Evolutionary conservation across 2,113 vertebrate genomes (phyloP).

Genomic region (Crypturellus undulatus): DNA sequence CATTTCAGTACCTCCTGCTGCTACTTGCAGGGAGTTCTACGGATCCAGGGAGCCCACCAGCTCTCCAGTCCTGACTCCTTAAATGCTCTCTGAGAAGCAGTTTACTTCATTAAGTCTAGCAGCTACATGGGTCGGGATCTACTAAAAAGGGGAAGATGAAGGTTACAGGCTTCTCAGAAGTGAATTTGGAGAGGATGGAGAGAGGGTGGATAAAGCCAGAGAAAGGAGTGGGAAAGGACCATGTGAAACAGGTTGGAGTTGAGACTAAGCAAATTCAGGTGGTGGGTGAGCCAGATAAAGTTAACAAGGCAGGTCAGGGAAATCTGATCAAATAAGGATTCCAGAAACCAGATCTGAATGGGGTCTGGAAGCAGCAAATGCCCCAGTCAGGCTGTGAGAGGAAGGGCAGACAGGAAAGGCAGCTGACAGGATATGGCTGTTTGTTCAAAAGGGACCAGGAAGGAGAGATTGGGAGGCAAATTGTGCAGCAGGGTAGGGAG

Average conservation of each 20-base stretch:
- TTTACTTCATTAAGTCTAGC: not conserved
- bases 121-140: not conserved
- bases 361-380: not conserved
- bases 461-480: not conserved
- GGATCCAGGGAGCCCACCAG: not conserved
- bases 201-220: not conserved
- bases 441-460: not conserved
- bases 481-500: not conserved
- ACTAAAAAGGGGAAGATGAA: not conserved
- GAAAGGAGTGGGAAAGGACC: not conserved
- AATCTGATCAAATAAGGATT: not conserved
- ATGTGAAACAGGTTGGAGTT: not conserved
- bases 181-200: not conserved
- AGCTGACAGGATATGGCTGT: not conserved
- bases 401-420: not conserved
- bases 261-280: not conserved
- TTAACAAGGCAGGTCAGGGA: not conserved
- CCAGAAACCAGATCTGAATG: not conserved
- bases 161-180: not conserved
- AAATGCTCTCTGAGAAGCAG: not conserved
- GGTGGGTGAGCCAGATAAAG: not conserved
- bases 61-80: accelerated
- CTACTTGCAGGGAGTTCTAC: not conserved
- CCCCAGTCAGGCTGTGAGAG: not conserved
- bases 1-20: not conserved